Conservation (phyloP, 2,113 vertebrate species). For the Hiodon tergisus region DNA sequence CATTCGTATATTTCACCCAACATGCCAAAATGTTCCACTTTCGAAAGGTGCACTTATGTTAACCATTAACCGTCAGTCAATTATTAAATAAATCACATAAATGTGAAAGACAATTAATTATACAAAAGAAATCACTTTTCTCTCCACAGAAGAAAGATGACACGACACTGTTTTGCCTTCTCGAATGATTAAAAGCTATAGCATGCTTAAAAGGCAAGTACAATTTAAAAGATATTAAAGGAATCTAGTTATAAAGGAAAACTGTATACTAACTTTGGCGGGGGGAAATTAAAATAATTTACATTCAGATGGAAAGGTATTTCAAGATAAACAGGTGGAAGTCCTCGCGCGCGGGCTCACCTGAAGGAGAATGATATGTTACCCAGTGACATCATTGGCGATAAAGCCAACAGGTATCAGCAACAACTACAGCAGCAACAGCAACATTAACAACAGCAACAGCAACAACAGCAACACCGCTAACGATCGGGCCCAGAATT, state of each 20-base stretch:
- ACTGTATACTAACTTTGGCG: conserved; percentile 14
- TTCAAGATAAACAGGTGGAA: conserved; percentile 13
- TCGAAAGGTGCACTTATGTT: conserved; percentile 24
- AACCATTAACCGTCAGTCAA: conserved; percentile 26
- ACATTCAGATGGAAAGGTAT: conserved; percentile 5
- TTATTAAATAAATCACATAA: conserved; percentile 39
- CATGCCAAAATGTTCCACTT: conserved; percentile 27
- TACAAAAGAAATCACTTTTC: conserved; percentile 51
- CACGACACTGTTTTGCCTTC: conserved; percentile 33
- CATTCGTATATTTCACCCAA: background rate
- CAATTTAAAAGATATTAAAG: conserved; percentile 28
- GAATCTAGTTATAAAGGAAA: conserved; percentile 20
- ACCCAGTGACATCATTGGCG: conserved; percentile 26
- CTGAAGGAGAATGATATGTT: conserved; percentile 31
- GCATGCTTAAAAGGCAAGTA: conserved; percentile 55
- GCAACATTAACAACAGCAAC: conserved; percentile 1
- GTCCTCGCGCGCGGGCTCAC: conserved; percentile 11
- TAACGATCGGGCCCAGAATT: background rate
- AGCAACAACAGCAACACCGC: background rate
- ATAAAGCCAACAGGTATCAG: conserved; percentile 20
- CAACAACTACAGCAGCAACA: conserved; percentile 3
- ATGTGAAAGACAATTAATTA: conserved; percentile 36
- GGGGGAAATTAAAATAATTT: conserved; percentile 17
- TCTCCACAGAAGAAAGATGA: conserved; percentile 50
- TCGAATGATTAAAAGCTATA: conserved; percentile 20